A percentile compares a stretch with the other conserved stretches of the same genome.
Conservation (phyloP, 2,888 invertebrate genomes). For the Nemoura dubitans region DNA sequence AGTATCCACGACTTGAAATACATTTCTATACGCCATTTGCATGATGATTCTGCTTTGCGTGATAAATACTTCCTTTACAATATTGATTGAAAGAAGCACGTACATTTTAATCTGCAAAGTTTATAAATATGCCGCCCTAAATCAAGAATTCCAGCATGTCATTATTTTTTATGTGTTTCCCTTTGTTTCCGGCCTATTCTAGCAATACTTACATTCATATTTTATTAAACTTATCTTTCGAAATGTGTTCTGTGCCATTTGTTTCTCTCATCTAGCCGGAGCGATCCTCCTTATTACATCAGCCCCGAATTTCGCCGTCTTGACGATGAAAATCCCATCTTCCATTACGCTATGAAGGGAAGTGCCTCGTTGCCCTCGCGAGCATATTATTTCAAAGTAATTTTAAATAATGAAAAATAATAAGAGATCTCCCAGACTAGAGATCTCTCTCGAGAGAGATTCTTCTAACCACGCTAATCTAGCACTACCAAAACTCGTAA, state of each 20-base stretch:
- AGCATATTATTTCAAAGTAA: background rate
- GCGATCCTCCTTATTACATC: background rate
- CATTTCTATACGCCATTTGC: background rate
- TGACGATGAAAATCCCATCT: background rate
- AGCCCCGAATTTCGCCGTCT: background rate
- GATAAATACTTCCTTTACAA: background rate
- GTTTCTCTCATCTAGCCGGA: background rate
- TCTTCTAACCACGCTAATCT: background rate
- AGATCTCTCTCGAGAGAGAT: no score
- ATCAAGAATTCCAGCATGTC: background rate
- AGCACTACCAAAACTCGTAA: background rate
- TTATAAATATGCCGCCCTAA: background rate
- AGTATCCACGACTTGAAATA: background rate
- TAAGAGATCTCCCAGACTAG: no score
- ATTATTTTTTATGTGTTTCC: constrained; percentile 25
- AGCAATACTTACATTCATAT: background rate
- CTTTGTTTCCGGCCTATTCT: background rate
- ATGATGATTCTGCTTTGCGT: background rate
- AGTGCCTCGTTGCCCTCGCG: background rate
- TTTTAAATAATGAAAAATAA: no score
- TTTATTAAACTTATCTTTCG: background rate
- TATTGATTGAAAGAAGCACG: background rate
- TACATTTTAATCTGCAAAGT: background rate
- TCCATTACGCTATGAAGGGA: background rate
- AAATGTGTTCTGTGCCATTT: background rate